phyloP scores from a whole-genome alignment of 2,113 vertebrate species.

The Ameiurus melas region DNA sequence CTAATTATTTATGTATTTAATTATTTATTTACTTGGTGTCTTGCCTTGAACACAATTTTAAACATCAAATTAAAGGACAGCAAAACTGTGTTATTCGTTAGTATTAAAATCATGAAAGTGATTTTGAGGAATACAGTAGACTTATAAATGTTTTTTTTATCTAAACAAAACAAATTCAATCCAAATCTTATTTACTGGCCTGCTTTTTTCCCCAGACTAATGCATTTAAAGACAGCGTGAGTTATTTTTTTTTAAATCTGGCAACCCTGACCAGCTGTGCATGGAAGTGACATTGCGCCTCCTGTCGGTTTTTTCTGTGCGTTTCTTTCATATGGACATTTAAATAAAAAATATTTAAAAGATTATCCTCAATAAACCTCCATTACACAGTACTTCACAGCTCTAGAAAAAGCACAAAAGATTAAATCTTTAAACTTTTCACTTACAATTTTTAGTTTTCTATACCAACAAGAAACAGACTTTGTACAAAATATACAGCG shows the following conservation, averaged over 20 bases:
- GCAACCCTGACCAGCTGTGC: conserved; percentile 16
- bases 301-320: conserved; percentile 46
- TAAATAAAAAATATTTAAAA: neutral
- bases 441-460: neutral
- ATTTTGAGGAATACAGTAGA: neutral
- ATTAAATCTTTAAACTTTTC: neutral
- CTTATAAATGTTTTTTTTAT: neutral
- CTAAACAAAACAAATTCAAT: neutral
- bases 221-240: neutral
- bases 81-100: neutral
- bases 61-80: neutral
- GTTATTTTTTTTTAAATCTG: neutral
- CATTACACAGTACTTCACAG: neutral
- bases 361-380: neutral
- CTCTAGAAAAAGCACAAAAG: neutral
- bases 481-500: neutral
- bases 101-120: neutral
- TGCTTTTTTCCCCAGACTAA: neutral
- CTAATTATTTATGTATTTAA: neutral
- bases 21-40: neutral
- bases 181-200: neutral
- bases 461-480: neutral
- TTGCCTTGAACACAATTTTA: neutral
- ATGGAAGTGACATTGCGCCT: conserved; percentile 45
- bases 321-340: conserved; percentile 29